Evolutionary conservation across 2,888 invertebrate species (phyloP).

Genomic region (Arrhopalites spinosus): DNA sequence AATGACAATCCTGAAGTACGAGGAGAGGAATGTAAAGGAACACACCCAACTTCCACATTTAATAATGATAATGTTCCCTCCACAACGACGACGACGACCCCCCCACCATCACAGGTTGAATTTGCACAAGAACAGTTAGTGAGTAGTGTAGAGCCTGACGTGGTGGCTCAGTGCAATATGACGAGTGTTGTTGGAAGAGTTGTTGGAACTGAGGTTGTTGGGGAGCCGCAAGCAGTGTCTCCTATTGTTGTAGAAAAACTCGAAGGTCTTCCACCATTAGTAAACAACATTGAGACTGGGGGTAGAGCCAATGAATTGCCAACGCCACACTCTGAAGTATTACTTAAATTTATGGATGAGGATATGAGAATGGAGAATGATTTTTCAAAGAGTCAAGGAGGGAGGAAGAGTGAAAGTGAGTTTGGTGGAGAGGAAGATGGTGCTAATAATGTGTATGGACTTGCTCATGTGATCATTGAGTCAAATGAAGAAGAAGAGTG

Average conservation of each 20-base stretch:
- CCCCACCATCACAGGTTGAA: background rate
- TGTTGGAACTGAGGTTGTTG: background rate
- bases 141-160: slow-evolving; percentile 14
- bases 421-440: background rate
- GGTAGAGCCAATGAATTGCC: background rate
- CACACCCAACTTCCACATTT: background rate
- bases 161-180: slow-evolving; percentile 18
- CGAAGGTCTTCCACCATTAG: slow-evolving; percentile 25
- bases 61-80: background rate
- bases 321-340: slow-evolving; percentile 30
- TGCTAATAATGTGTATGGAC: background rate
- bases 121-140: background rate
- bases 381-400: background rate
- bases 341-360: slow-evolving; percentile 31
- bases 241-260: slow-evolving; percentile 12
- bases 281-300: background rate
- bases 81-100: background rate
- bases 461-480: slow-evolving; percentile 6
- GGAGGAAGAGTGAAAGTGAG: slow-evolving; percentile 6
- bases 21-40: slow-evolving; percentile 9
- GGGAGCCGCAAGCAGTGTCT: background rate
- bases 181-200: background rate
- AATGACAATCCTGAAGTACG: background rate
- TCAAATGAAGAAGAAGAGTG: slow-evolving; percentile 6
- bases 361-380: slow-evolving; percentile 7